Evolutionary conservation across 64 coral and sea anemone species (phyloP), one percentile per base, ranked within the genome.

Genomic region (Porites australiensis): DNA sequence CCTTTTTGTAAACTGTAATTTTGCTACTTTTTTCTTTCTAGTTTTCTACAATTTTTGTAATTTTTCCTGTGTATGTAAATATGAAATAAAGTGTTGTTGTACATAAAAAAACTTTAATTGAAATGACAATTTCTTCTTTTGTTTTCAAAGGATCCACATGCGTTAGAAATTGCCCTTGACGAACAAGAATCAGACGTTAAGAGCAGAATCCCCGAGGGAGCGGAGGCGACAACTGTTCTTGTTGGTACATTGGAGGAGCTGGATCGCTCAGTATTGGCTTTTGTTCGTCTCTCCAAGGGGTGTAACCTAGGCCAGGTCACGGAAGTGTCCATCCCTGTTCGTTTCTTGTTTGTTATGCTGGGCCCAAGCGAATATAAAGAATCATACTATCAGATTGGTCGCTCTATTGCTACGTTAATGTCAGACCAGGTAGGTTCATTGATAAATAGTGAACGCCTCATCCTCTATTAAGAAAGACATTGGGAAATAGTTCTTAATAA

Each of bases 161-260:
- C 13, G 1, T 18, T 69, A n/a, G 81, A 84, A n/a, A 11, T 63
- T 69, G 63, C 87, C 21, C 72, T 58, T 21, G 86, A 87, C 61
- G 95, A 96, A 22, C 92, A 90, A 27, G 87, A 88, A 45, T 96
- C 95, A 21, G 90, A 93, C 77, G 86, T 96, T 4, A 92, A 92
- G 19, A 57, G 57, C 14, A 88, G 87, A 90, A 92, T 96, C 23
- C 95, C 95, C 7, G 72, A 89, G 58, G 95, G 87, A 27, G 95
- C 95, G 7, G 95, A 96, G 45, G 95, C 95, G 14, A 96, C 95
- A 10, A 92, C 87, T 51, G 95, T 96, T 7, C 90, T 96, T 67
- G 95, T 96, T n/a, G 95, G 95, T 4, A 96, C 95, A 8, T 62
- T 96, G 20, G 95, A 96, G 54, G 95, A 96, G 47, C 81, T 96